Evolutionary conservation across 2,888 invertebrate genomes (phyloP).

Genomic region (Melanostoma mellinum): DNA sequence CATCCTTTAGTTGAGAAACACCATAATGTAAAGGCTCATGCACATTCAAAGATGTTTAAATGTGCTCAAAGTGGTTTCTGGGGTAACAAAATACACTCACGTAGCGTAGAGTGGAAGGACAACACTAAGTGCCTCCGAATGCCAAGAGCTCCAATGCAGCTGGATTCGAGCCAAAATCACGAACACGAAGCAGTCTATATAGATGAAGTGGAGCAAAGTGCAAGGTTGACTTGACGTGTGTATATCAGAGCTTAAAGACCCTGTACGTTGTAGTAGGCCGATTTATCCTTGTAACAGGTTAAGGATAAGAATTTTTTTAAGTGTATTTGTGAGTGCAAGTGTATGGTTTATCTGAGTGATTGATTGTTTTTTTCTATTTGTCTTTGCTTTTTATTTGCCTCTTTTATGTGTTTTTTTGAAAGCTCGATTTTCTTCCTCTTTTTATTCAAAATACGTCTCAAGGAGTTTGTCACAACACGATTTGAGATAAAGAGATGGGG

Average conservation of each 20-base stretch:
- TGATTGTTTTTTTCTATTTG: slow-evolving; percentile 51
- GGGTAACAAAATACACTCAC: slow-evolving; percentile 2
- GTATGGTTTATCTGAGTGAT: slow-evolving; percentile 61
- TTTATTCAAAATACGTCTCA: slow-evolving; percentile 44
- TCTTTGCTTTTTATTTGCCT: slow-evolving; percentile 4
- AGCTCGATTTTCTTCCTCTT: slow-evolving; percentile 54
- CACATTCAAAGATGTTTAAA: slow-evolving; percentile 43
- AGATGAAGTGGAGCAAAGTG: slow-evolving; percentile 55
- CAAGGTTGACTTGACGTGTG: slow-evolving; percentile 60
- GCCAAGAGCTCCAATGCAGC: slow-evolving; percentile 46
- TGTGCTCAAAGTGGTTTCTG: slow-evolving; percentile 29
- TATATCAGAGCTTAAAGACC: slow-evolving; percentile 45
- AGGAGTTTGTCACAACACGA: slow-evolving; percentile 68
- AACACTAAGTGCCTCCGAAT: slow-evolving; percentile 31
- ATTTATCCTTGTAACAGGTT: slow-evolving; percentile 64
- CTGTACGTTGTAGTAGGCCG: slow-evolving; percentile 30
- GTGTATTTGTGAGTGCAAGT: slow-evolving; percentile 37
- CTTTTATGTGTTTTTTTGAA: slow-evolving; percentile 61
- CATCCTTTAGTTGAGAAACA: slow-evolving; percentile 61
- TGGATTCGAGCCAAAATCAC: slow-evolving; percentile 63
- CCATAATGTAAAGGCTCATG: slow-evolving; percentile 58
- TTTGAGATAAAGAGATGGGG: slow-evolving; percentile 49
- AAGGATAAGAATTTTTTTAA: slow-evolving; percentile 41
- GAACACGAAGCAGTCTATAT: slow-evolving; percentile 34
- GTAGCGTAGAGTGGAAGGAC: slow-evolving; percentile 32